Percentiles rank a stretch among this genome's conserved stretches.
Evolutionary conservation across 2,888 invertebrate species (phyloP).

Genomic region (Pharmacophagus antenor): DNA sequence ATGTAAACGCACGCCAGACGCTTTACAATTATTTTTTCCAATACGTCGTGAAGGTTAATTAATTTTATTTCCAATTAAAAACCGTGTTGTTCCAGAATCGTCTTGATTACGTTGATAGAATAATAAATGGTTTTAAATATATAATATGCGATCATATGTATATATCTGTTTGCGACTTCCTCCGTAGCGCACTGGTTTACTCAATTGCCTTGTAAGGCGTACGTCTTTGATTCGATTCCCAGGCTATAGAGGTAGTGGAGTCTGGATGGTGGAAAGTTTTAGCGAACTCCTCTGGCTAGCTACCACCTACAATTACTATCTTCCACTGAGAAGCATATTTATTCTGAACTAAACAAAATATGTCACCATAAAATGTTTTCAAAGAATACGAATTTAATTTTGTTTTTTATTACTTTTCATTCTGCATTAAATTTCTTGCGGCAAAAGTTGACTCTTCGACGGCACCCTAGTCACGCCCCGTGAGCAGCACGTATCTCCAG

Average conservation of each 20-base stretch:
- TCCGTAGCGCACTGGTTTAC: too few relatives aligned
- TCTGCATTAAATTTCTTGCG: background rate
- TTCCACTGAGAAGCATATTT: too few relatives aligned
- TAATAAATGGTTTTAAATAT: too few relatives aligned
- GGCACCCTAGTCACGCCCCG: conserved; percentile 3
- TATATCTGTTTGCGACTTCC: too few relatives aligned
- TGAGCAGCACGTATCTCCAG: background rate
- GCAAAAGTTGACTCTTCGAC: background rate
- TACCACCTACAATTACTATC: too few relatives aligned
- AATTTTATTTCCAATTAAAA: conserved; percentile 13
- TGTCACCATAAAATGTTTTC: background rate
- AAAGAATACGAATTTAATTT: background rate
- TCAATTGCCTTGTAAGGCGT: too few relatives aligned
- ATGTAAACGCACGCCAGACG: background rate
- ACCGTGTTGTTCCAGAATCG: background rate
- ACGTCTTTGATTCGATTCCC: too few relatives aligned
- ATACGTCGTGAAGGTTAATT: background rate
- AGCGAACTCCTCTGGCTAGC: too few relatives aligned
- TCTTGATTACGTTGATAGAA: background rate
- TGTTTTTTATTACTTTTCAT: too few relatives aligned
- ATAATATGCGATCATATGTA: too few relatives aligned
- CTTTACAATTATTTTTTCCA: conserved; percentile 1
- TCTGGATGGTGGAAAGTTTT: too few relatives aligned
- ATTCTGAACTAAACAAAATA: background rate
- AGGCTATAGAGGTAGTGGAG: too few relatives aligned